Evolutionary conservation across 23 tunicate species (phyloP).

Genomic region (Pegea sp.): DNA sequence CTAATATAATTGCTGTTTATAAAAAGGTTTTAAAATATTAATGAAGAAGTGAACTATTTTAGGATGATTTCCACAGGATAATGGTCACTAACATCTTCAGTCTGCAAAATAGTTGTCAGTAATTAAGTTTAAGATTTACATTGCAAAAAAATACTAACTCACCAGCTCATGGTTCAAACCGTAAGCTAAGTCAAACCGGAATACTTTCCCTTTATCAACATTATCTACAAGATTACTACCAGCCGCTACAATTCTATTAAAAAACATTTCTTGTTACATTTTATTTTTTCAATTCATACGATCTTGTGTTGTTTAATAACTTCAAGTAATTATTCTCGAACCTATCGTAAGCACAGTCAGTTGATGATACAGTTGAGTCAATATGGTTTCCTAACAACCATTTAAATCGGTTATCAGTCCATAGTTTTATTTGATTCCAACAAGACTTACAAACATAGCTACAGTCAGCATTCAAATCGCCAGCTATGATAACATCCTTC

Average conservation of each 20-base stretch:
- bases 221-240: neutral
- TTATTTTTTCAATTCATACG: too few species aligned
- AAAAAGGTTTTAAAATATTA: too few species aligned
- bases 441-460: slow-evolving; percentile 1
- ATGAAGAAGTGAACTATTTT: too few species aligned
- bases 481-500: slow-evolving; percentile 4
- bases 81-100: slow-evolving; percentile 71
- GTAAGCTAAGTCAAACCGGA: slow-evolving; percentile 13
- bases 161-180: slow-evolving; percentile 3
- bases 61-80: slow-evolving; percentile 70
- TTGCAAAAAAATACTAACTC: neutral
- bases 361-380: neutral
- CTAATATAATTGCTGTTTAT: too few species aligned
- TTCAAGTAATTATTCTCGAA: too few species aligned
- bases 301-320: too few species aligned
- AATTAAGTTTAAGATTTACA: too few species aligned
- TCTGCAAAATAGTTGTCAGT: slow-evolving; percentile 22
- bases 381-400: slow-evolving; percentile 2
- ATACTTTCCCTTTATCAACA: slow-evolving; percentile 1
- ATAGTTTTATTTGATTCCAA: slow-evolving; percentile 1
- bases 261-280: too few species aligned
- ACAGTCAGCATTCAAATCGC: slow-evolving; percentile 5
- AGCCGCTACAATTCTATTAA: neutral
- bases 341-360: slow-evolving; percentile 7
- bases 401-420: neutral